Conservation (phyloP, 2,113 vertebrate species). For the Rutilus rutilus region DNA sequence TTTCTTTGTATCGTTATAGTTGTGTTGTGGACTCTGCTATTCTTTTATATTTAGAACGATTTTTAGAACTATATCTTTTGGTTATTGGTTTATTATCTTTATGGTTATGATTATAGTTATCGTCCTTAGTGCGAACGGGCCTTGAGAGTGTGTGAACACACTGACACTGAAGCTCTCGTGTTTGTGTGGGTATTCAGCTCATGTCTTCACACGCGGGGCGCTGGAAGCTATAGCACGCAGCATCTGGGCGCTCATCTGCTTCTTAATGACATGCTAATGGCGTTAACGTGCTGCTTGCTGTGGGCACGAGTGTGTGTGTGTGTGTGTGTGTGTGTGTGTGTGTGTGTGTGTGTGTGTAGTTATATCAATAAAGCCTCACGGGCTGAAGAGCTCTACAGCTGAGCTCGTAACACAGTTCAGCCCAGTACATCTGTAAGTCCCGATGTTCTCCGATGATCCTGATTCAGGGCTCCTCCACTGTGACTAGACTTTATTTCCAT, state of each 20-base stretch:
- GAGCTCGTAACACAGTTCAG: constrained; percentile 11
- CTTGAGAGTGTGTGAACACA: background rate
- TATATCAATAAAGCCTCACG: constrained; percentile 38
- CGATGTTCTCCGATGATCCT: background rate
- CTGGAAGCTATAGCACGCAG: constrained; percentile 28
- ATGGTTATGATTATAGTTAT: no score
- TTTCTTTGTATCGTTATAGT: no score
- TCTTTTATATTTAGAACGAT: no score
- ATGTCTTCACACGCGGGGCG: constrained; percentile 6
- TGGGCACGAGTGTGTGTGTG: background rate
- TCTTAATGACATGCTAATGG: constrained; percentile 46
- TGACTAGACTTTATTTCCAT: constrained; percentile 9
- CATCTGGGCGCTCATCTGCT: constrained; percentile 45
- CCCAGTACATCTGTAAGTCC: constrained; percentile 21
- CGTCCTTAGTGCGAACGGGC: no score
- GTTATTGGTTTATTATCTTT: no score
- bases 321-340: constrained; percentile 10
- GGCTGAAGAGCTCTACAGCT: constrained; percentile 17
- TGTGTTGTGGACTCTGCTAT: no score
- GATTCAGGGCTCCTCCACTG: background rate
- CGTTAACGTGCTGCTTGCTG: constrained; percentile 19
- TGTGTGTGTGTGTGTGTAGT: background rate
- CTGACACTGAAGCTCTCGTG: background rate
- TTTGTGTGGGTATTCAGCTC: background rate
- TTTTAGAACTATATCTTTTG: no score